Evolutionary conservation across 1,140 invertebrate species (phyloP), one percentile per base, ranked within the genome.

Genomic region (Zaprionus gabonicus): DNA sequence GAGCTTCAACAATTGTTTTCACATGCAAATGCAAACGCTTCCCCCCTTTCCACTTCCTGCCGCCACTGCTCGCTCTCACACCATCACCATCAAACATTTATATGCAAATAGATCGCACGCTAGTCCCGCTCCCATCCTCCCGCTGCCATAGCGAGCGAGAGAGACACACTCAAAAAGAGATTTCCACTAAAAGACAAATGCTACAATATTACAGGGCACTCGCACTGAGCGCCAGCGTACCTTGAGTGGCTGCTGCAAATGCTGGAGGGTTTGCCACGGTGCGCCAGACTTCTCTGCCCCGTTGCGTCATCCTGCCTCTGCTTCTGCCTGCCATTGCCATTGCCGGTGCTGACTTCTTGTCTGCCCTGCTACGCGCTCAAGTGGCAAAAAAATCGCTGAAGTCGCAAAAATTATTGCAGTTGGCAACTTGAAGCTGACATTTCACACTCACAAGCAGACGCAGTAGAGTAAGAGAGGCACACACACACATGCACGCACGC

Each of bases 321-420:
- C 53, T 17, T 31, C 31, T 25, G 6, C 44, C 41, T 51, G 6
- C 25, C 28, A 13, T 4, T 57, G 12, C 15, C 27, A 17, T 6
- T 49, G 20, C 20, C 59, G 28, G 36, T 59, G 31, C 56, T 60
- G 27, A 28, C 51, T 27, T 38, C 20, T 46, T 62, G 49, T 67
- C 58, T 77, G 68, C 68, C 57, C 77, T 90, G 78, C 81, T 78
- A 84, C 81, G 85, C 84, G 84, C 80, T 87, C 85, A 83, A 87
- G 84, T 87, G 85, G 84, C 78, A 87, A 87, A 87, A 85, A 87
- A 87, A 87, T 87, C 85, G 84, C 84, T 87, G 84, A 87, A 87
- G 78, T 87, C 84, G 84, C 84, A 87, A 90, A 87, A 87, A 87
- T 87, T 87, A 87, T 87, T 87, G 85, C 84, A 87, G 85, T 87